Base-by-base conservation (phyloP, 37 sponge, comb jelly and placozoan genomes). In the Geodia barretti region DNA sequence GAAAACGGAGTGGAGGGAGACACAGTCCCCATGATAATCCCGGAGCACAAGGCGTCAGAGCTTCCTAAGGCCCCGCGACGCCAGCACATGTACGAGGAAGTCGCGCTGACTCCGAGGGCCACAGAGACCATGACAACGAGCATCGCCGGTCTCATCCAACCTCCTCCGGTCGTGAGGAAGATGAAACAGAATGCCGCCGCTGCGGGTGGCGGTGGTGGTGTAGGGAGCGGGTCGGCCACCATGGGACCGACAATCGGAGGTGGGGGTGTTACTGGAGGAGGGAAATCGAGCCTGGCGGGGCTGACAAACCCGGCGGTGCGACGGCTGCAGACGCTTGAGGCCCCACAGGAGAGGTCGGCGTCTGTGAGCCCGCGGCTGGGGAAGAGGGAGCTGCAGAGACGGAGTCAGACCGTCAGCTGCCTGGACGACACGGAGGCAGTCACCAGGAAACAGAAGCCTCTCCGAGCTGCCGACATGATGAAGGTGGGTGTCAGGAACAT, bases 381-480 rank as follows among this genome's bases (percentile, higher is more conserved):
- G 20, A 87, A 87, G 79, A 73, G 87, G 36, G 71, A 67, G 61
- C 39, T 73, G 32, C 62, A 29, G 39, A 19, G 72, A 64, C 35
- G 87, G 31, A 73, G 81, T n/a, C 24, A 62, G 0, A 75, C 81
- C 30, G 25, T 86, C 0, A 31, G 11, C 4, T 63, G 35, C 3
- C 59, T 62, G 38, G 87, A 87, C 59, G 87, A 87, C 68, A 40
- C 74, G 21, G 74, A 64, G 30, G 43, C 81, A 14, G 69, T 70
- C 20, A 80, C 74, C 40, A 31, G 62, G 30, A 87, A 80, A 39
- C 87, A 87, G 70, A 73, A 58, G 58, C 74, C 87, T 37, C 24
- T 79, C 7, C 62, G 60, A 23, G 87, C 73, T 28, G 81, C 76
- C 20, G 87, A 87, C 47, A 40, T 61, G 3, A 66, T 87, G 60